A percentile compares a stretch with the other conserved stretches of the same genome.
These are phyloP conservation scores for Setophaga petechia DNA, from an alignment of 2,113 vertebrate genomes.

Conservation along the genomic window DNA sequence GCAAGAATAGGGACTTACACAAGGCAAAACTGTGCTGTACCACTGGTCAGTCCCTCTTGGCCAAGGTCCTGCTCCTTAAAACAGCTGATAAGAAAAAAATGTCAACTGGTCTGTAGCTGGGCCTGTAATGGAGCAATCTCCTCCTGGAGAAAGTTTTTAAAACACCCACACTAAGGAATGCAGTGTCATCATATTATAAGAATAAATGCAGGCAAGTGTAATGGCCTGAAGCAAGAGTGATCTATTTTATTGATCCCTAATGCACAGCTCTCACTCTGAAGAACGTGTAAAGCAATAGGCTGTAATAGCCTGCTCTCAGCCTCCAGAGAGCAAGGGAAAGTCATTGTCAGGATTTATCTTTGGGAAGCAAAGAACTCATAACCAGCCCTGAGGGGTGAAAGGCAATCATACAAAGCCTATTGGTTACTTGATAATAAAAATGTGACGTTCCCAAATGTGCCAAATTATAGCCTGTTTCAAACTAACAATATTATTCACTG, in stretches of 20 bases:
- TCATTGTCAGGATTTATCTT: conserved; percentile 64
- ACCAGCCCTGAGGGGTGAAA: conserved; percentile 15
- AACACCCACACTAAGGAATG: conserved; percentile 3
- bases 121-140: neutral
- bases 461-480: conserved; percentile 50
- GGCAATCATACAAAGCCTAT: conserved; percentile 28
- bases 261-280: conserved; percentile 48
- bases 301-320: conserved; percentile 44
- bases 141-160: conserved; percentile 9
- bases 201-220: conserved; percentile 56
- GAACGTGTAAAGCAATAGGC: conserved; percentile 25
- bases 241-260: conserved; percentile 66
- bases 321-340: conserved; percentile 44
- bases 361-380: conserved; percentile 48
- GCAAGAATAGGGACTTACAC: neutral
- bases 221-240: conserved; percentile 61
- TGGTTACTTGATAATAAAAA: conserved; percentile 58
- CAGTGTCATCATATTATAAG: conserved; percentile 45
- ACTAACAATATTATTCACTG: conserved; percentile 42
- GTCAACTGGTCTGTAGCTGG: neutral
- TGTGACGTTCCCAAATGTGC: neutral
- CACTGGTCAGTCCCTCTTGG: neutral
- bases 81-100: neutral
- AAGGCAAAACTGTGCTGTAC: neutral
- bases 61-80: neutral